Evolutionary conservation across 1,140 invertebrate species (phyloP), one percentile per base, ranked within the genome.

Genomic region (Grapholita molesta): DNA sequence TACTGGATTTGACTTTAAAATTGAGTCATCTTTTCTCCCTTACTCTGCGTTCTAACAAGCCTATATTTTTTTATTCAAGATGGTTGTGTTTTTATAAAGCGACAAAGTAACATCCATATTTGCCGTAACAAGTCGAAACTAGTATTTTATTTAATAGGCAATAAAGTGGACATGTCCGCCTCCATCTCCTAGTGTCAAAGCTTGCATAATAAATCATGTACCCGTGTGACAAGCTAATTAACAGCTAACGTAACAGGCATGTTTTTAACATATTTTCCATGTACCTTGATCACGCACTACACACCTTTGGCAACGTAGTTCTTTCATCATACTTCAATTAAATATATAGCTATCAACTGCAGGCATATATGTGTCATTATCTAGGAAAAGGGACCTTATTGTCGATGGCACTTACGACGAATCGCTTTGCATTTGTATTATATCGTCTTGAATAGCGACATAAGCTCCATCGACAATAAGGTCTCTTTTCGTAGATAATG

Each of bases 241-340:
- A 28, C 53, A 28, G 53, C 53, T 55, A 25, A 24, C 53, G 7
- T 25, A 24, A 25, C 12, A 55, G 21, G 53, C 23, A n/a, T 5
- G 53, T n/a, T 28, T 55, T 25, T 55, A 55, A 55, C 53, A 55
- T 25, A 55, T 55, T 55, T 55, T n/a, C 23, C 53, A 55, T 21
- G 7, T 55, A 21, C 24, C 12, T 24, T 23, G 52, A 53, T 25
- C 23, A 53, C 48, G 48, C n/a, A n/a, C n/a, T 18, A 55, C 23
- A 3, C 53, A 11, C 52, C 52, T 21, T 28, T 12, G 53, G 21
- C n/a, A 21, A 11, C 11, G 12, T 55, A 18, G 9, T 21, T 53
- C 18, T 53, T 53, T 53, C 52, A 21, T 7, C 53, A 55, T 28
- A 25, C 21, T 55, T 55, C 7, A 15, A 48, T n/a, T 48, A 1